Percentiles rank a stretch among this genome's conserved stretches.
phyloP scores from a whole-genome alignment of 2,113 vertebrate species.

The Hystrix cristata region DNA sequence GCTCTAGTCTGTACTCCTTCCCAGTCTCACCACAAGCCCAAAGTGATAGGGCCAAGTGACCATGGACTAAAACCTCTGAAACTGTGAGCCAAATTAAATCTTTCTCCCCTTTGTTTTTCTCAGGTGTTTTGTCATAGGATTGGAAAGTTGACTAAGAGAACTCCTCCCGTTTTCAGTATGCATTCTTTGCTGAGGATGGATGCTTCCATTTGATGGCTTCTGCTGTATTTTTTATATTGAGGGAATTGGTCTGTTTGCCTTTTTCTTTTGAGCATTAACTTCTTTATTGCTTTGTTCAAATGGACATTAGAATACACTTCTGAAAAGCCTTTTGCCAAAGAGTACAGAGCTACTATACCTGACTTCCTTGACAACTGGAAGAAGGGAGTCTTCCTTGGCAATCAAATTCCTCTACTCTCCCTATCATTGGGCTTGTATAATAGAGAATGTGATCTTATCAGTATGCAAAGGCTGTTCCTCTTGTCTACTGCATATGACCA shows the following conservation, averaged over 20 bases:
- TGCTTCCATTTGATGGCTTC: slow-evolving; percentile 45
- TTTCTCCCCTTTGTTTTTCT: not conserved
- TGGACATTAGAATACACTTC: slow-evolving; percentile 18
- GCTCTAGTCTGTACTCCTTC: not conserved
- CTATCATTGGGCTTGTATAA: not conserved
- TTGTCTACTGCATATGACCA: not conserved
- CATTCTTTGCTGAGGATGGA: not conserved
- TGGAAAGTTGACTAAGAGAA: not conserved
- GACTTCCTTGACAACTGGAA: slow-evolving; percentile 40
- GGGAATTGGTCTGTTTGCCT: slow-evolving; percentile 40
- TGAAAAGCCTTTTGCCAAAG: not conserved
- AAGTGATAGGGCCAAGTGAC: not conserved
- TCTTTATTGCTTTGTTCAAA: slow-evolving; percentile 59
- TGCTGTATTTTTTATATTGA: slow-evolving; percentile 51
- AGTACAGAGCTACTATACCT: not conserved
- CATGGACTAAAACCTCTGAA: not conserved
- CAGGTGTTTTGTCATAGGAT: not conserved
- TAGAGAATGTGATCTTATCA: not conserved
- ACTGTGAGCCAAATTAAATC: not conserved
- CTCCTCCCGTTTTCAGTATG: not conserved
- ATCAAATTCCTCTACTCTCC: not conserved
- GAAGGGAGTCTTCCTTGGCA: slow-evolving; percentile 54
- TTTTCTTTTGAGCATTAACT: slow-evolving; percentile 51
- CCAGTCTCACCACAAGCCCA: not conserved
- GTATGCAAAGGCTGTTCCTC: not conserved